Percentiles rank a stretch among this genome's conserved stretches.
phyloP scores from a whole-genome alignment of 2,797 vertebrate genomes.

The Diglossa cyanea region DNA sequence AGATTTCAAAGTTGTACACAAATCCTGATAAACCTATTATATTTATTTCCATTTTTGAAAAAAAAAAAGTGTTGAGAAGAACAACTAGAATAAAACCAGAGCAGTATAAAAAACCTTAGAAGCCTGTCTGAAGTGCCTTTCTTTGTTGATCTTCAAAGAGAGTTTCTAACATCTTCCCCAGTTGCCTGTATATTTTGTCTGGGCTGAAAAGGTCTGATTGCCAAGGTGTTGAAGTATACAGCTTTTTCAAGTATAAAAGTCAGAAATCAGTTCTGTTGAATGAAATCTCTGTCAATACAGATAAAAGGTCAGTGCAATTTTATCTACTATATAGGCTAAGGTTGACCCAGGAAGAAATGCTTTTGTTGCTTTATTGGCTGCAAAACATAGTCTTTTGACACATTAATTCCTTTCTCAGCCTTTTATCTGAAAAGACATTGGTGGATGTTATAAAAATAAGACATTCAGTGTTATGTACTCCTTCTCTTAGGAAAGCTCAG shows the following conservation, averaged over 20 bases:
- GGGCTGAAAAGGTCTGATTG: conserved; percentile 43
- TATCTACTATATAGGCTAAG: background rate
- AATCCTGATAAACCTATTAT: background rate
- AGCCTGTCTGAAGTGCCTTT: background rate
- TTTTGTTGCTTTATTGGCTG: conserved; percentile 14
- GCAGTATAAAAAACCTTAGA: background rate
- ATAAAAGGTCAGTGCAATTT: conserved; percentile 49
- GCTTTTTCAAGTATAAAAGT: conserved; percentile 24
- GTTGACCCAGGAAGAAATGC: background rate
- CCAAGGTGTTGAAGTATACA: background rate
- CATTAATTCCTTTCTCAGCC: conserved; percentile 2
- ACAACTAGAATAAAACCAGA: background rate
- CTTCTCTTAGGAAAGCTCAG: background rate
- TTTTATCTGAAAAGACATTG: background rate
- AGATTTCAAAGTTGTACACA: background rate
- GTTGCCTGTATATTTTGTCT: background rate
- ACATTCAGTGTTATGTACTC: background rate
- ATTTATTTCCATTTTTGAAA: background rate
- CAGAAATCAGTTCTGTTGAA: conserved; percentile 22
- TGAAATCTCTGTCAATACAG: conserved; percentile 33
- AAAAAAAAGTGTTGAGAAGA: background rate
- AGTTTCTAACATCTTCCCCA: background rate
- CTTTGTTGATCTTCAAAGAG: background rate
- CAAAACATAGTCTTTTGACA: conserved; percentile 27
- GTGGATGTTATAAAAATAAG: background rate